Evolutionary conservation across 2,888 invertebrate genomes (phyloP), one percentile per base, ranked within the genome.

Genomic region (Psylliodes chrysocephalus): DNA sequence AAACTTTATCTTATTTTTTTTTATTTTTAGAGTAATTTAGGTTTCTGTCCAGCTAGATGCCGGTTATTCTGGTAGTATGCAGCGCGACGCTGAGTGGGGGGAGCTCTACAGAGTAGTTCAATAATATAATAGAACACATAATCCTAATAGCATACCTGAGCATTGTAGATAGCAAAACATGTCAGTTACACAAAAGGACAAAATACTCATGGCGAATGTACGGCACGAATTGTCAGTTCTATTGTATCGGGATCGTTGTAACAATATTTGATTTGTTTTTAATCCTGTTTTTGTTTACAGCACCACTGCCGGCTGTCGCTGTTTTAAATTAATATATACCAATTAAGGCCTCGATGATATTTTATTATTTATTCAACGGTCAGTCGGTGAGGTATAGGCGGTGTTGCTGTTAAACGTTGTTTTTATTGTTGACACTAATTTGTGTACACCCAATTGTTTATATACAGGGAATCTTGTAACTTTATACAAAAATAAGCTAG

Each of bases 181-280:
- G 69, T 65, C 67, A 64, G 61, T 55, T 60, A 53, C 57, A 70
- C 72, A 71, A 73, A 73, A 70, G 71, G 63, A 68, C 70, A 68
- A 68, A 68, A 72, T 67, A 66, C 54, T 64, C 60, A 62, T 52
- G 35, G 35, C 46, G 63, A 63, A 63, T 52, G 65, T 71, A 65
- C 64, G 66, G 56, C 56, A 56, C 63, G 68, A 66, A 72, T 71
- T 66, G 69, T 60, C 65, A 60, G 64, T 60, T 68, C 57, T 69
- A 73, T 73, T 73, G 71, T 71, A 72, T 64, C 69, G 66, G 67
- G 62, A 70, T 68, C 71, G 73, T 73, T 73, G 74, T 75, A 74
- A 75, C 72, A 73, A 73, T 75, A 74, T 74, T 75, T 74, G 75
- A 75, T 74, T 73, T 70, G 72, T 71, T 77, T 73, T 74, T 75